Percentiles rank a stretch among this genome's conserved stretches.
phyloP scores from a whole-genome alignment of 2,113 vertebrate genomes.

The Burhinus oedicnemus region DNA sequence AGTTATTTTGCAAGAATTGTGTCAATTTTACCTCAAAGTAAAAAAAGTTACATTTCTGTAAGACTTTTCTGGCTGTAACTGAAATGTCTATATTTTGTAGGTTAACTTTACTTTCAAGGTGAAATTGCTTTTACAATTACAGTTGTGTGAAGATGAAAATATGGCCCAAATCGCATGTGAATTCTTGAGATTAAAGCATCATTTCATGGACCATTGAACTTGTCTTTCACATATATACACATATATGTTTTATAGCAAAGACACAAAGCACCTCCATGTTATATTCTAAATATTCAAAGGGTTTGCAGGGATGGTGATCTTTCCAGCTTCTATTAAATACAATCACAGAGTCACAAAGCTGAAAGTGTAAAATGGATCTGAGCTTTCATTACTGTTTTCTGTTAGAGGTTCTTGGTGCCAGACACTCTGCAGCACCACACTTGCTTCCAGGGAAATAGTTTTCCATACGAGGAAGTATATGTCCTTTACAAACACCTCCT shows the following conservation, averaged over 20 bases:
- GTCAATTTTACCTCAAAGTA: neutral
- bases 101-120: conserved; percentile 57
- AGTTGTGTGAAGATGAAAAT: conserved; percentile 67
- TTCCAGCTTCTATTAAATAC: conserved; percentile 50
- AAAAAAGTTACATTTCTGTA: neutral
- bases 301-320: conserved; percentile 28
- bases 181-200: conserved; percentile 68
- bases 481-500: neutral
- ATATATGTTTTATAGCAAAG: conserved; percentile 48
- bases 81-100: conserved; percentile 1
- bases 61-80: neutral
- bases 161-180: conserved; percentile 56
- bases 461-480: neutral
- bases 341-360: conserved; percentile 34
- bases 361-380: conserved; percentile 17
- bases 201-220: conserved; percentile 64
- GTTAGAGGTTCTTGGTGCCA: neutral
- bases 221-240: conserved; percentile 45
- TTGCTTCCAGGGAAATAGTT: neutral
- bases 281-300: conserved; percentile 45
- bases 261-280: conserved; percentile 11
- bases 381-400: conserved; percentile 36
- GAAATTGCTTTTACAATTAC: conserved; percentile 72
- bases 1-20: neutral
- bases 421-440: neutral